Base-by-base conservation (phyloP, 2,113 vertebrate species). In the Anarhynchus alexandrinus region DNA sequence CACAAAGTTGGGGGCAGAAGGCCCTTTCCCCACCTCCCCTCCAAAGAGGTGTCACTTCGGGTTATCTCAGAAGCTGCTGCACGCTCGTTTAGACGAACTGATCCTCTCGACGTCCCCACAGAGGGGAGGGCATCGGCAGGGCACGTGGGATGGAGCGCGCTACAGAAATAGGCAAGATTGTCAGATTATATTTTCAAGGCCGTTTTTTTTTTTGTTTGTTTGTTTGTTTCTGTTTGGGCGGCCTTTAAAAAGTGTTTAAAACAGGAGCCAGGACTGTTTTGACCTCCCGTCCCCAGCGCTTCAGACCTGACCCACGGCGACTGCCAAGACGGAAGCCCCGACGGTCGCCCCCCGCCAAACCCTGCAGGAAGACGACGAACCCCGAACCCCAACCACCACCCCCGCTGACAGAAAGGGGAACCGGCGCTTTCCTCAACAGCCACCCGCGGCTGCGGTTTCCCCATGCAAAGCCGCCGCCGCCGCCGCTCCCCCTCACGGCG, bases 121-220 rank as follows among this genome's bases (percentile, higher is more conserved):
- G 5, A 15, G 10, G 5, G 18, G 10, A 13, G 5, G 0, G 36
- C 36, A 30, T 12, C 32, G 6, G 30, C 30, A 23, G 8, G 4
- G 9, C 11, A 1, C 23, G 10, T 0, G 0, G 5, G n/a, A 15
- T 3, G 5, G 10, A 14, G 20, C 1, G 0, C 2, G 0, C 38
- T 10, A 4, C 4, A 38, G 5, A 17, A 36, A 29, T 2, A 20
- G 2, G 2, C 16, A 34, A 15, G 4, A 10, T 0, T 8, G 8
- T 23, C 12, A 42, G 10, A 45, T 17, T 4, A 3, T 2, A 4
- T 36, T 89, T 67, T 27, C 25, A 80, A 27, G 4, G 2, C 11
- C 11, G n/a, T 6, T 4, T 58, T 27, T 23, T 22, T 19, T 61
- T 57, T 32, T 5, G 40, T 40, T 40, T 40, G 40, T 40, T 40